phyloP scores from a whole-genome alignment of 2,797 vertebrate species.

The Anguilla anguilla region DNA sequence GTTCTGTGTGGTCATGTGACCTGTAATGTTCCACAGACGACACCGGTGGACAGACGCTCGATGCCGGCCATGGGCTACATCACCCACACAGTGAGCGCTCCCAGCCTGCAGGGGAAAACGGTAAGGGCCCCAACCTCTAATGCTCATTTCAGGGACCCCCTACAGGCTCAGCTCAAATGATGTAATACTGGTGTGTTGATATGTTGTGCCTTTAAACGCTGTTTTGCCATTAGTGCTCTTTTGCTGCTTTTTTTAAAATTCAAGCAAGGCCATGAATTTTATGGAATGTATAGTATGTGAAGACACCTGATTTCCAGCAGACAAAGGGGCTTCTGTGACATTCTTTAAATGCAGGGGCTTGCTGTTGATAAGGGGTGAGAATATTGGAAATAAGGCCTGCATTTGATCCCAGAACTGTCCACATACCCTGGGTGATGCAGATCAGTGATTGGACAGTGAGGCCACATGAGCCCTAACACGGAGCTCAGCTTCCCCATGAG shows the following conservation, averaged over 20 bases:
- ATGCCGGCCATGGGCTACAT: conserved; percentile 97
- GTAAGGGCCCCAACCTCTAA: conserved; percentile 67
- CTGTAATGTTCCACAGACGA: conserved; percentile 72
- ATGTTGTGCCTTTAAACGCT: neutral
- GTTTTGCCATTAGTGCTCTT: neutral
- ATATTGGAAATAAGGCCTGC: neutral
- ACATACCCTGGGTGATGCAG: neutral
- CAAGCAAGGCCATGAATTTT: neutral
- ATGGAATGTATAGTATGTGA: neutral
- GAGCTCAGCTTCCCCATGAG: neutral
- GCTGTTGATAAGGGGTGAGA: neutral
- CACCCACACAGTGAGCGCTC: conserved; percentile 97
- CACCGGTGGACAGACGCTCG: conserved; percentile 85
- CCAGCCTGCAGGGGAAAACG: conserved; percentile 96
- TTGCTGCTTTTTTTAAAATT: neutral
- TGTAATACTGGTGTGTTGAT: neutral
- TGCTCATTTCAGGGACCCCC: neutral
- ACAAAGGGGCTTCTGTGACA: neutral
- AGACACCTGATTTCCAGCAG: neutral
- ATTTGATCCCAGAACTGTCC: neutral
- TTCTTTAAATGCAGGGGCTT: neutral
- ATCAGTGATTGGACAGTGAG: conserved; percentile 12
- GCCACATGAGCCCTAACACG: neutral
- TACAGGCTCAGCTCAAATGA: neutral
- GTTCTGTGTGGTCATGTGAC: conserved; percentile 48